Evolutionary conservation across 2,797 vertebrate species (phyloP).

Genomic region (Manis crassicaudata): DNA sequence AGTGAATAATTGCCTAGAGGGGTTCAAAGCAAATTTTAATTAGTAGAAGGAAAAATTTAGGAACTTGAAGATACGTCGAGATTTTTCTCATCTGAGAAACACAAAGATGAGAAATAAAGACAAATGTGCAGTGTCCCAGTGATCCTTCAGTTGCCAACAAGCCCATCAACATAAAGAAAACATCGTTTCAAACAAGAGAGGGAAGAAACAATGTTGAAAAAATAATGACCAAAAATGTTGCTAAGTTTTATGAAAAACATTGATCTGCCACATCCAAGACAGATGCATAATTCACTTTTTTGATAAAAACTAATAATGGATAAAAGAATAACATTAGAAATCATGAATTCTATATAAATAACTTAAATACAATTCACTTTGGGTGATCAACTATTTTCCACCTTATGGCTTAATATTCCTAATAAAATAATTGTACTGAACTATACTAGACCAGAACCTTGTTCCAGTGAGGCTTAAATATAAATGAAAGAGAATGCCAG

Average conservation of each 20-base stretch:
- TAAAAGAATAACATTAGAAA: not conserved
- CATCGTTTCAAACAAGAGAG: not conserved
- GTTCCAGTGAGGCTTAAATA: not conserved
- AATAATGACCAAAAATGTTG: not conserved
- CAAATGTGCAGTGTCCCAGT: not conserved
- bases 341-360: not conserved
- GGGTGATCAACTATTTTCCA: not conserved
- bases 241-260: not conserved
- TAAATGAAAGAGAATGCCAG: not conserved
- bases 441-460: not conserved
- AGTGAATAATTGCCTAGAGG: not conserved
- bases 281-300: not conserved
- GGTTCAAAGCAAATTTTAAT: not conserved
- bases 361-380: not conserved
- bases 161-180: rapidly evolving
- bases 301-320: not conserved
- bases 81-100: not conserved
- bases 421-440: not conserved
- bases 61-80: not conserved
- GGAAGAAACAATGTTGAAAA: not conserved
- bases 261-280: not conserved
- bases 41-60: not conserved
- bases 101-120: not conserved
- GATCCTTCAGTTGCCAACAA: not conserved
- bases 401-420: not conserved